A percentile compares a stretch with the other conserved stretches of the same genome.
Evolutionary conservation across 2,797 vertebrate genomes (phyloP).

Genomic region (Schizopygopsis malacanthus): DNA sequence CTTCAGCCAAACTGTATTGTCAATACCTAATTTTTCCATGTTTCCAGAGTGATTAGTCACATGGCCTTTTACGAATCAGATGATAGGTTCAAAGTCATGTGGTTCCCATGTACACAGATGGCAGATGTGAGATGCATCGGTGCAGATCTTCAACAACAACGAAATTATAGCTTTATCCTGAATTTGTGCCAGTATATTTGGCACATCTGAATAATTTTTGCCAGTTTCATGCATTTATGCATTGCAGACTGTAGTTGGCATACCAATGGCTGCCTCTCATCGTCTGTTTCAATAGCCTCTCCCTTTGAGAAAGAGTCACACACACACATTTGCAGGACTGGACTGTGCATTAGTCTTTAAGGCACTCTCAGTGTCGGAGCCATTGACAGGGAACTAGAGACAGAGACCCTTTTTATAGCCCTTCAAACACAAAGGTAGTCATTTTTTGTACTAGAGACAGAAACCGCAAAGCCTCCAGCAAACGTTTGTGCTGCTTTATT

Average conservation of each 20-base stretch:
- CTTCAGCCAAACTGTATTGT: background rate
- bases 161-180: background rate
- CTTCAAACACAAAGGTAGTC: too few species aligned
- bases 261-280: slow-evolving; percentile 63
- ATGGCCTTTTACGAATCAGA: background rate
- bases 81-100: background rate
- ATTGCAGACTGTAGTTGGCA: slow-evolving; percentile 74
- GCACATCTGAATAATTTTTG: background rate
- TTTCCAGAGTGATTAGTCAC: slow-evolving; percentile 11
- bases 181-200: background rate
- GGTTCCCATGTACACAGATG: background rate
- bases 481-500: slow-evolving; percentile 64
- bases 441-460: background rate
- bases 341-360: too few species aligned
- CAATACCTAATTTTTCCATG: background rate
- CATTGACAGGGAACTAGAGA: too few species aligned
- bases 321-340: too few species aligned
- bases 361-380: too few species aligned
- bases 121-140: background rate
- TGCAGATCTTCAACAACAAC: background rate
- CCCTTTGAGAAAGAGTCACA: too few species aligned
- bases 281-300: slow-evolving; percentile 21
- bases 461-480: slow-evolving; percentile 63
- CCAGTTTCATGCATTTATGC: slow-evolving; percentile 71
- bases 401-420: too few species aligned